Percentiles rank a stretch among this genome's conserved stretches.
phyloP scores from a whole-genome alignment of 2,888 invertebrate genomes.

The Tetranychus truncatus region DNA sequence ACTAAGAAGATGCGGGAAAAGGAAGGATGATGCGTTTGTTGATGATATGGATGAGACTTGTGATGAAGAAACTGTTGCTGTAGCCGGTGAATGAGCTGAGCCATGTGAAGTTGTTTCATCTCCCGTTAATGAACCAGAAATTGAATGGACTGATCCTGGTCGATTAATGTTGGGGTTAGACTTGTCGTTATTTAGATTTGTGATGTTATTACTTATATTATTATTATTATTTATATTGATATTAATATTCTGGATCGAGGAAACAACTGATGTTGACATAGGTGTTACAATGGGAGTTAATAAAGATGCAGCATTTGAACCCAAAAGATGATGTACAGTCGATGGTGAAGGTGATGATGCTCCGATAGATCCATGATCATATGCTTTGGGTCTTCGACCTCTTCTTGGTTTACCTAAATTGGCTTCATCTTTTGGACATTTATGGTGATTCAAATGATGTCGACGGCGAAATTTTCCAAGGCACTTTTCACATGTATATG shows the following conservation, averaged over 20 bases:
- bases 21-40: background rate
- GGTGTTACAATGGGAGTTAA: too few relatives aligned
- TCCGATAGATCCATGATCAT: slow-evolving; percentile 20
- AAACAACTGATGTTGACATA: background rate
- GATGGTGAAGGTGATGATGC: slow-evolving; percentile 8
- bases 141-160: background rate
- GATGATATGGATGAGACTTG: background rate
- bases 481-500: slow-evolving; percentile 61
- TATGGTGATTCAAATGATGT: slow-evolving; percentile 67
- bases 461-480: slow-evolving; percentile 59
- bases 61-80: background rate
- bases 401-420: slow-evolving; percentile 28
- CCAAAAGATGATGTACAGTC: background rate
- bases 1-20: background rate
- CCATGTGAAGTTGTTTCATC: background rate
- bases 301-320: background rate
- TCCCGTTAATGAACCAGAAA: background rate
- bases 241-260: background rate
- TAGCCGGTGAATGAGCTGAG: background rate
- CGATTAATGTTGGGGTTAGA: background rate
- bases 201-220: background rate
- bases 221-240: slow-evolving; percentile 6
- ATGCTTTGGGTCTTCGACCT: slow-evolving; percentile 28
- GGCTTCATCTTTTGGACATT: slow-evolving; percentile 43
- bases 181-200: background rate